Evolutionary conservation across 1,140 invertebrate genomes (phyloP).

Genomic region (Gryon sp.): DNA sequence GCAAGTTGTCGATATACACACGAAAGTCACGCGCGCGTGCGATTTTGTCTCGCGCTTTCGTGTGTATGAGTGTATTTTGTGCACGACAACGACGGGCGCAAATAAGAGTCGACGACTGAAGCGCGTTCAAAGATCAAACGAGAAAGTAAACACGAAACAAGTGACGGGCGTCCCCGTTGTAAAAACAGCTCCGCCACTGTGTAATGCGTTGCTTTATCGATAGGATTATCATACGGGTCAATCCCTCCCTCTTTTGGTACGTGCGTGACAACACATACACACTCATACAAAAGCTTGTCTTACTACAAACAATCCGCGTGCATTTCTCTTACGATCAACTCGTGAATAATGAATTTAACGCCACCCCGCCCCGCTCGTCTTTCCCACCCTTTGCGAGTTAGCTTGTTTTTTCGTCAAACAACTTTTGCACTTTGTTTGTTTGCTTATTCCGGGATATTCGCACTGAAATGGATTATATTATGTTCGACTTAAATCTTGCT

Average conservation of each 20-base stretch:
- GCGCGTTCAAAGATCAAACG: constrained; percentile 77
- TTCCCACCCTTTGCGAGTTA: too few relatives aligned
- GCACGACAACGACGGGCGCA: constrained; percentile 66
- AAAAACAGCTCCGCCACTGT: constrained; percentile 72
- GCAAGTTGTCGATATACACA: constrained; percentile 50
- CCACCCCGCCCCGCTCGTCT: background rate
- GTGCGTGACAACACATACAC: constrained; percentile 69
- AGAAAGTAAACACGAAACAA: constrained; percentile 77
- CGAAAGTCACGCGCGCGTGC: constrained; percentile 48
- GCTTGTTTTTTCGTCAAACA: constrained; percentile 30
- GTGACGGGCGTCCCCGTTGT: constrained; percentile 75
- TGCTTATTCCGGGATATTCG: constrained; percentile 11
- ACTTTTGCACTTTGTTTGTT: constrained; percentile 13
- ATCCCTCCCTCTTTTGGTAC: constrained; percentile 63
- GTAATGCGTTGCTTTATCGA: constrained; percentile 73
- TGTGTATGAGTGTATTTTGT: constrained; percentile 56
- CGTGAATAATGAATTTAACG: constrained; percentile 53
- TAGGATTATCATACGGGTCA: constrained; percentile 77
- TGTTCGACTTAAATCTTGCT: background rate
- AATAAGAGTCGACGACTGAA: constrained; percentile 78
- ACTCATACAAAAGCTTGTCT: constrained; percentile 53
- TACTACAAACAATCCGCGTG: constrained; percentile 51
- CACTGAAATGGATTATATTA: background rate
- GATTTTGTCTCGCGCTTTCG: too few relatives aligned
- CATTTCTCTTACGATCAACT: constrained; percentile 35